Evolutionary conservation across 2,113 vertebrate genomes (phyloP).

Genomic region (Sakesphorus luctuosus): DNA sequence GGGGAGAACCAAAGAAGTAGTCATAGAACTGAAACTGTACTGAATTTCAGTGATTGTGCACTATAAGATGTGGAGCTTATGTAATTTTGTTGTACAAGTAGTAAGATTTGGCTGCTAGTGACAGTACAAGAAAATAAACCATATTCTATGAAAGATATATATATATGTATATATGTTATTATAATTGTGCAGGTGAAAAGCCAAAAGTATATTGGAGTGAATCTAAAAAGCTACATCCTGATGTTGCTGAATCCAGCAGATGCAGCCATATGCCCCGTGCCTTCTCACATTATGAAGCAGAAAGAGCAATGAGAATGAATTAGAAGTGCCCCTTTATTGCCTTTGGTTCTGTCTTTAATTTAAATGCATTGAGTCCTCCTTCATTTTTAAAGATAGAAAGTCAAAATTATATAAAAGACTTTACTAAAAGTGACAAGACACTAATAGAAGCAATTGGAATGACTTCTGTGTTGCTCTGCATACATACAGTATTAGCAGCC

Average conservation of each 20-base stretch:
- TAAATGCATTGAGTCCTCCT: neutral
- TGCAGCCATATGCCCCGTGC: neutral
- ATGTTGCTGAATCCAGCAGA: neutral
- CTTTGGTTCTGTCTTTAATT: constrained; percentile 39
- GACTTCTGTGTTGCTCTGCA: neutral
- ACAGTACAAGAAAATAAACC: constrained; percentile 41
- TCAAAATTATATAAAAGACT: neutral
- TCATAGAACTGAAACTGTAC: neutral
- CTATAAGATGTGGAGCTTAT: neutral
- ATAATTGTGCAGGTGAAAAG: constrained; percentile 14
- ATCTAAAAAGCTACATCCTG: constrained; percentile 1
- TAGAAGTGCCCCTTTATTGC: neutral
- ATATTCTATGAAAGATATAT: neutral
- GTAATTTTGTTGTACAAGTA: neutral
- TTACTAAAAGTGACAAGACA: neutral
- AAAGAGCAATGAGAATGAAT: neutral
- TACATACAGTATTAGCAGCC: neutral
- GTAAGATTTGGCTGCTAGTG: neutral
- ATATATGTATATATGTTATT: neutral
- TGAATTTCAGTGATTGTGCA: neutral
- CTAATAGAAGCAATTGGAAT: neutral
- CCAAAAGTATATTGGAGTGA: neutral
- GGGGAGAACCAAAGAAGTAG: neutral
- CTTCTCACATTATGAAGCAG: neutral
- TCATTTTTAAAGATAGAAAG: neutral